Evolutionary conservation across 1,140 invertebrate genomes (phyloP), one percentile per base, ranked within the genome.

Genomic region (Neodiprion lecontei): DNA sequence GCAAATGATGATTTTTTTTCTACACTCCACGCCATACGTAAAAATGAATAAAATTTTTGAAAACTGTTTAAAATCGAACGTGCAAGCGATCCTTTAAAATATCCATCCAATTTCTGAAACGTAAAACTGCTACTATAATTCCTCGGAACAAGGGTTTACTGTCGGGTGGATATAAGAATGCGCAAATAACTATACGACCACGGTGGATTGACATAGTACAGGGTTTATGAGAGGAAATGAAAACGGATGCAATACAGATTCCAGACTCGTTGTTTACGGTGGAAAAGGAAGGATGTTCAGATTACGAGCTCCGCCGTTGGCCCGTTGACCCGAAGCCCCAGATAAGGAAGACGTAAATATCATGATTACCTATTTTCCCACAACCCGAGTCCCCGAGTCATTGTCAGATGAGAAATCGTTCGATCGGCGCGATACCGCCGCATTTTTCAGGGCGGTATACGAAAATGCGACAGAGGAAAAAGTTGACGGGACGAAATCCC

Each of bases 331-430:
- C 53, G 53, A 61, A 61, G 53, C 53, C 53, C 53, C 53, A 61
- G 53, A 61, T 61, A 61, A 61, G 53, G 53, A 61, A 61, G 53
- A 61, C 53, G n/a, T 61, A 61, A 61, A 61, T 61, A 61, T 61
- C 53, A 9, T 61, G 53, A 61, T 61, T 61, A 14, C 53, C 53
- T 61, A 8, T 61, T 61, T 53, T 61, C 53, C 53, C 28, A 40
- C 28, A 40, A 1, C 5, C 28, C 28, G 28, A 3, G 28, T 61
- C 53, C 53, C 53, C 53, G 53, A 9, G 53, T 12, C 11, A 61
- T 17, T 17, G 11, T 61, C 11, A 9, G 3, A 9, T 14, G 53
- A 61, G 9, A 61, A 61, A 61, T 61, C n/a, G 53, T 61, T 61
- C 53, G 53, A 61, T 14, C 4, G 53, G 11, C 28, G 28, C 28